Evolutionary conservation across 1,140 invertebrate genomes (phyloP), one percentile per base, ranked within the genome.

Genomic region (Lepidurus arcticus): DNA sequence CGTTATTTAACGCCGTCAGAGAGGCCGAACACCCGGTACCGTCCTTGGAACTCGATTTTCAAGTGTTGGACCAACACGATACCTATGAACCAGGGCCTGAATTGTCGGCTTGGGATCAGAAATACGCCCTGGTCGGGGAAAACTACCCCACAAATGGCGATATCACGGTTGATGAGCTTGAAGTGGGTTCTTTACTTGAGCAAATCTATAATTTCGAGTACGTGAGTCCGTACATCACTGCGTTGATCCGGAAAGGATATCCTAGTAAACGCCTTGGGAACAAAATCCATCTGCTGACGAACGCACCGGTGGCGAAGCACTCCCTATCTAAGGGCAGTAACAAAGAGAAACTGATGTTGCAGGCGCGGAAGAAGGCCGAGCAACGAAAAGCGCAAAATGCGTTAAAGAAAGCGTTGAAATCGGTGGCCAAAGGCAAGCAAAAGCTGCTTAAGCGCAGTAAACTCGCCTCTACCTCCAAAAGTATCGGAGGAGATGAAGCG

Each of bases 191-290:
- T 10, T 65, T 65, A 21, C 53, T 65, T 4, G 53, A 65, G 6
- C 16, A 65, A 21, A n/a, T 65, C 13, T 65, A 65, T 21, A 65
- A 65, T 65, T 65, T 65, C n/a, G 53, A 65, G 53, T 65, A 65
- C 53, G 53, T 65, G 16, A 65, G 53, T 65, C 53, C 53, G 8
- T 65, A 65, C 13, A 65, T 65, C 21, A 65, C 53, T 9, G 53
- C 53, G 13, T 21, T 65, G 6, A 65, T 65, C 21, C 53, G 53
- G 3, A 65, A 65, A 65, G 53, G 53, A 5, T 65, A 65, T 7
- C 53, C 53, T 16, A 65, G 53, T 21, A 65, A 65, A 21, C 53
- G 53, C 21, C 21, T 21, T 21, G 21, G 53, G 6, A 65, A 65
- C 1, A 65, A 65, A 65, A 65, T 65, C 13, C 53, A 65, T 16